phyloP scores from a whole-genome alignment of 1,140 invertebrate species.

The Phenacoccus solenopsis region DNA sequence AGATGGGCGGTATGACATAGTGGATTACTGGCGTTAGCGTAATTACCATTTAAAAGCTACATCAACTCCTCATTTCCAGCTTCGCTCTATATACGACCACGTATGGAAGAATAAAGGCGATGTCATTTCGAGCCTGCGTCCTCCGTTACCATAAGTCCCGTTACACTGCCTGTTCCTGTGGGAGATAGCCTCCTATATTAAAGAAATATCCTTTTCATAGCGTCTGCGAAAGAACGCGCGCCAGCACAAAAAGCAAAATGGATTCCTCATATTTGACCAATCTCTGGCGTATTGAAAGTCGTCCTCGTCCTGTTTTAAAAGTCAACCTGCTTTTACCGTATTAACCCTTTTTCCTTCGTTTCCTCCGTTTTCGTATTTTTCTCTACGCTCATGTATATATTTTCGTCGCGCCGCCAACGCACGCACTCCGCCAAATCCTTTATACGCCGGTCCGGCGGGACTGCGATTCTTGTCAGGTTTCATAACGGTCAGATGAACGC shows the following conservation, averaged over 20 bases:
- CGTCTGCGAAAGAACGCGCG: neutral
- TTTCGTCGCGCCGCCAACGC: neutral
- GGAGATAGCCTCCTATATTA: neutral
- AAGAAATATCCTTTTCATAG: slow-evolving; percentile 2
- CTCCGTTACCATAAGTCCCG: neutral
- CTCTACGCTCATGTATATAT: neutral
- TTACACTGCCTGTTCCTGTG: neutral
- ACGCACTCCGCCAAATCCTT: neutral
- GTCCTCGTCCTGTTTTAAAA: slow-evolving; percentile 3
- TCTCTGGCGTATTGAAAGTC: slow-evolving; percentile 1
- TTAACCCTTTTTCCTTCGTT: neutral
- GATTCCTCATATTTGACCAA: slow-evolving; percentile 1
- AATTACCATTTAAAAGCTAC: neutral
- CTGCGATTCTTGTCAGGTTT: neutral
- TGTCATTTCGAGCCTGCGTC: neutral
- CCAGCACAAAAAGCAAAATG: neutral
- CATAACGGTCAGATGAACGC: neutral
- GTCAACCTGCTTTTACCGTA: slow-evolving; percentile 1
- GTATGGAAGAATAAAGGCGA: no score
- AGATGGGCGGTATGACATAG: neutral
- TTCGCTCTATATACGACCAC: no score
- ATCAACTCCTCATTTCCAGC: neutral
- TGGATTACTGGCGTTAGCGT: neutral
- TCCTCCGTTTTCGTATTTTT: no score
- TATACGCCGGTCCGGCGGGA: neutral